Base-by-base conservation (phyloP, 1,140 invertebrate genomes). In the Danaus melanippus region DNA sequence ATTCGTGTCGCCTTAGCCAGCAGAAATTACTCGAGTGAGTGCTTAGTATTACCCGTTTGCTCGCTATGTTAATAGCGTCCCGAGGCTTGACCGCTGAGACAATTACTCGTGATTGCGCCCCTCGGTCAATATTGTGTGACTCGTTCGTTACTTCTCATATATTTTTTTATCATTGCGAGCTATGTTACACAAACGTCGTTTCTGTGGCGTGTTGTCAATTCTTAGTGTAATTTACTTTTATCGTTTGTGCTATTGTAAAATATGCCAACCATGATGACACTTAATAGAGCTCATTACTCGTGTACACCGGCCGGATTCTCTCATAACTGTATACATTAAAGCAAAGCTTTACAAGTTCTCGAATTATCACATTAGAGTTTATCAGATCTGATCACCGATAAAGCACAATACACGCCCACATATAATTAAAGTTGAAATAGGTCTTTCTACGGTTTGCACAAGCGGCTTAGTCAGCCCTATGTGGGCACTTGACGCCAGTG, bases 31-130 rank as follows among this genome's bases (percentile, higher is more conserved):
- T 32, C 21, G 21, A 32, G 7, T 32, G 21, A 32, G 2, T 32
- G 21, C 21, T 32, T 32, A 32, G 21, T 15, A 15, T 15, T 15
- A 50, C 50, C 12, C 50, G 58, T 50, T 64, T 65, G 62, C 53
- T 17, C 42, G 46, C 57, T 62, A 68, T 72, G 64, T 74, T 78
- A 75, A 82, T 76, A 70, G 42, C 66, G 60, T 76, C 76, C 70
- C 55, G 65, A 46, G 79, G 77, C 79, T 49, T 10, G 54, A 62
- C 57, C 61, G 62, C 50, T 58, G 72, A 70, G 66, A 74, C 69
- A 71, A 80, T 79, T 79, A 76, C 71, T 51, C 45, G 39, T 71
- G 71, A 83, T 80, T 79, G 71, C 71, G 69, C 74, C 75, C 66
- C 63, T 66, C 65, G 69, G 74, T 67, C 68, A 66, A 57, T 50